These are phyloP conservation scores for Malurus leucopterus DNA, from an alignment of 2,797 vertebrate species.

Conservation along the genomic window DNA sequence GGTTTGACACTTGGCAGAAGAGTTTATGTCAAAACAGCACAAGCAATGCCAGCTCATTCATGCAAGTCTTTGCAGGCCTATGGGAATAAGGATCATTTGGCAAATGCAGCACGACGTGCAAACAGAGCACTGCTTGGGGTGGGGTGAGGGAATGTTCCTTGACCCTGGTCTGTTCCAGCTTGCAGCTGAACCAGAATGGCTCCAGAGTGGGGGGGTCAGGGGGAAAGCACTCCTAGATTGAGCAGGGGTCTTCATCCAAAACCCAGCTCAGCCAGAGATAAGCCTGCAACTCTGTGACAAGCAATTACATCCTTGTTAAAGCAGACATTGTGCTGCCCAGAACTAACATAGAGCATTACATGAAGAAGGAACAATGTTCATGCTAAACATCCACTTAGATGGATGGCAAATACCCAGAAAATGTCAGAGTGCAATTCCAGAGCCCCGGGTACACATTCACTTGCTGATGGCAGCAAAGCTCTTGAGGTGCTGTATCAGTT, in stretches of 20 bases:
- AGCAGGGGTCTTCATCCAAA: background rate
- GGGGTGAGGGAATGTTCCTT: background rate
- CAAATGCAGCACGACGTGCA: accelerated
- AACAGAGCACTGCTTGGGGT: background rate
- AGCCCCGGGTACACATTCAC: background rate
- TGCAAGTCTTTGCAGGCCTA: background rate
- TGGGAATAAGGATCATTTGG: background rate
- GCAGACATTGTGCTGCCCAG: background rate
- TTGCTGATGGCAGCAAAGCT: background rate
- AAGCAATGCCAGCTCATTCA: background rate
- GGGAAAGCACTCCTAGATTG: background rate
- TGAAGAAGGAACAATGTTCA: background rate
- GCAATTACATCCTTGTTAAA: background rate
- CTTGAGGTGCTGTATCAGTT: background rate
- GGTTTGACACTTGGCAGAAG: background rate
- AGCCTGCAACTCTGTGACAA: background rate
- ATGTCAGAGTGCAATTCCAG: background rate
- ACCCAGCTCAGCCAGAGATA: background rate
- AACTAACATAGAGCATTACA: background rate
- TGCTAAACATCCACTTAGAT: background rate
- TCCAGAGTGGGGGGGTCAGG: background rate
- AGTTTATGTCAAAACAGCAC: background rate
- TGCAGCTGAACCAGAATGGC: background rate
- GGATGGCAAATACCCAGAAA: background rate
- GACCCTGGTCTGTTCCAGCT: background rate